phyloP scores from a whole-genome alignment of 1,140 invertebrate species.

The Gonioctena quinquepunctata region DNA sequence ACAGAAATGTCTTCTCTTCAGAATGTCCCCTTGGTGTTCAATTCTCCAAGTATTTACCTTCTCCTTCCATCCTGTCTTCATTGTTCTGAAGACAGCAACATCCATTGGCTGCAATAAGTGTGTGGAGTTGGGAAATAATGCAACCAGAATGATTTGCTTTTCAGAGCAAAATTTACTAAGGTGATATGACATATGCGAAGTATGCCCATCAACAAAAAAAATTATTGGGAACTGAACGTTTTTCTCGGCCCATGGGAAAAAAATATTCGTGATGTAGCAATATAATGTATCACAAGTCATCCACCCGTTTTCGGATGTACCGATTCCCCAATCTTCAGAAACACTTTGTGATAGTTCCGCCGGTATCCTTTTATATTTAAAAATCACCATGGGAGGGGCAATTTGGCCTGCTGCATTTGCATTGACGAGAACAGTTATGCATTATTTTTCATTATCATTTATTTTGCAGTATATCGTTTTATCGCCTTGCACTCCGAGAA shows the following conservation, averaged over 20 bases:
- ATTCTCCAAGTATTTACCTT: not conserved
- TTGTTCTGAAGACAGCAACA: conserved; percentile 49
- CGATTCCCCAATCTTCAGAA: conserved; percentile 46
- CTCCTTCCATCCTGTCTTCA: conserved; percentile 32
- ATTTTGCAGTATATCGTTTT: not conserved
- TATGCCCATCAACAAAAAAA: conserved; percentile 57
- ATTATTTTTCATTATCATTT: conserved; percentile 22
- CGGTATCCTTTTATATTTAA: conserved; percentile 50
- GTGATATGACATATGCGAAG: conserved; percentile 47
- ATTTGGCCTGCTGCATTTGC: conserved; percentile 31
- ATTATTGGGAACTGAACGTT: conserved; percentile 45
- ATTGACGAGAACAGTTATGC: conserved; percentile 18
- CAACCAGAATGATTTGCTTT: conserved; percentile 48
- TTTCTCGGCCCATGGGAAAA: conserved; percentile 21
- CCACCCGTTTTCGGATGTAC: conserved; percentile 54
- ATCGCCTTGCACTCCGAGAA: not conserved
- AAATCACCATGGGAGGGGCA: conserved; percentile 48
- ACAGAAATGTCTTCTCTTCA: not conserved
- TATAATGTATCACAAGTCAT: conserved; percentile 55
- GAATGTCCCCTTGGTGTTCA: conserved; percentile 9
- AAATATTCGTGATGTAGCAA: conserved; percentile 43
- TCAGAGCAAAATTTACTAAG: not conserved
- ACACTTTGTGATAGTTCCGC: conserved; percentile 26
- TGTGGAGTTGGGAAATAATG: conserved; percentile 43
- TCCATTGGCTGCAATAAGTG: conserved; percentile 56